Percentiles rank a stretch among this genome's conserved stretches.
phyloP scores from a whole-genome alignment of 2,113 vertebrate species.

The Scophthalmus maximus region DNA sequence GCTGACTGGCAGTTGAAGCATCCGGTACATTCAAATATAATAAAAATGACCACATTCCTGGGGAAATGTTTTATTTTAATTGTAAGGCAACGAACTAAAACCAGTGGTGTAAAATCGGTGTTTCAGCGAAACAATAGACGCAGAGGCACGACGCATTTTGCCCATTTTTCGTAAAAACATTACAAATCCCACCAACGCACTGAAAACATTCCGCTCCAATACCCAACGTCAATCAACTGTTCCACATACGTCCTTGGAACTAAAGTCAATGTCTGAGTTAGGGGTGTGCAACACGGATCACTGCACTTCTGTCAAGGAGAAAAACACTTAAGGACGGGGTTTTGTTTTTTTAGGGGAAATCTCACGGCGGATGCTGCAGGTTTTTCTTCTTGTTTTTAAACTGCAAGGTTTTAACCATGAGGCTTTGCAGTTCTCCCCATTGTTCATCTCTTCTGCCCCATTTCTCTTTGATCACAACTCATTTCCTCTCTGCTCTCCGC shows the following conservation, averaged over 20 bases:
- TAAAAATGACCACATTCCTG: neutral
- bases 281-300: neutral
- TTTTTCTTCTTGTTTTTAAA: neutral
- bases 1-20: neutral
- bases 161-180: constrained; percentile 8
- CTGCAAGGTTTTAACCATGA: neutral
- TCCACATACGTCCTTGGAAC: constrained; percentile 29
- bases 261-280: constrained; percentile 24
- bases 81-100: too few relatives aligned
- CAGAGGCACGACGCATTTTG: neutral
- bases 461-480: neutral
- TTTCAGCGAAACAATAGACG: too few relatives aligned
- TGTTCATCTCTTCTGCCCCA: neutral
- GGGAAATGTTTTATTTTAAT: too few relatives aligned
- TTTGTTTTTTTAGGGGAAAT: neutral
- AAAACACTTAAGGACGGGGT: constrained; percentile 3
- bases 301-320: constrained; percentile 17
- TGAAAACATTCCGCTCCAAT: constrained; percentile 1
- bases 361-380: neutral
- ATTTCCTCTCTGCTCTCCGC: neutral
- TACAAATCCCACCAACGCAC: neutral
- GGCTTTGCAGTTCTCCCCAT: neutral
- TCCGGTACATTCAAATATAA: too few relatives aligned
- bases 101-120: neutral
- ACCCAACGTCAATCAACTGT: neutral